Base-by-base conservation (phyloP, 2,888 invertebrate genomes). In the Eubasilissa splendida region DNA sequence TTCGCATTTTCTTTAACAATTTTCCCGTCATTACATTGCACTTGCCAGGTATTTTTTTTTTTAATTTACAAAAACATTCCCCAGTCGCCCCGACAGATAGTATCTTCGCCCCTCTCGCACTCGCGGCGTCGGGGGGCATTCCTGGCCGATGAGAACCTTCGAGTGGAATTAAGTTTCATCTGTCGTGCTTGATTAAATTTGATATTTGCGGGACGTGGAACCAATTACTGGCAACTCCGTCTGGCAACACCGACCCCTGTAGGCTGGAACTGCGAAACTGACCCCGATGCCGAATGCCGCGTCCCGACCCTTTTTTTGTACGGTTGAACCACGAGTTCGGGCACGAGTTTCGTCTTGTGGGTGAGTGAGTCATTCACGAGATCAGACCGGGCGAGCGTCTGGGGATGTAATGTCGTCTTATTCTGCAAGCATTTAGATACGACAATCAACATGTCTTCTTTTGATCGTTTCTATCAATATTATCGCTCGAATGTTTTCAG, bases 181-280 rank as follows among this genome's bases (percentile, higher is more conserved):
- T 75, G 82, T 80, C 74, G 78, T 73, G 77, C 66, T 80, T 82
- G 82, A 82, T 82, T 82, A 82, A 80, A 82, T 82, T 82, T 82
- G 76, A 76, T 78, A 82, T 82, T 80, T 82, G 82, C 80, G 74
- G 82, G 80, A 76, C 80, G 80, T 71, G 77, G 71, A 74, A 78
- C 77, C 81, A 81, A 81, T 81, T 81, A 81, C 78, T 54, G 78
- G 63, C 63, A 70, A 63, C 71, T 76, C 52, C 76, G 70, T 60
- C 76, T 53, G 56, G 54, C 71, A 73, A 33, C 56, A 58, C 58
- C 58, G 58, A 58, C 58, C 42, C 50, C 58, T 56, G 71, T 31
- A 12, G 33, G 56, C 33, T 31, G 70, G 33, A 73, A 31, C 33
- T 54, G 11, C 4, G 42, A 65, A 65, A 65, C 42, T 33, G 22